Conservation (phyloP, 2,113 vertebrate species). For the Sapajus apella region DNA sequence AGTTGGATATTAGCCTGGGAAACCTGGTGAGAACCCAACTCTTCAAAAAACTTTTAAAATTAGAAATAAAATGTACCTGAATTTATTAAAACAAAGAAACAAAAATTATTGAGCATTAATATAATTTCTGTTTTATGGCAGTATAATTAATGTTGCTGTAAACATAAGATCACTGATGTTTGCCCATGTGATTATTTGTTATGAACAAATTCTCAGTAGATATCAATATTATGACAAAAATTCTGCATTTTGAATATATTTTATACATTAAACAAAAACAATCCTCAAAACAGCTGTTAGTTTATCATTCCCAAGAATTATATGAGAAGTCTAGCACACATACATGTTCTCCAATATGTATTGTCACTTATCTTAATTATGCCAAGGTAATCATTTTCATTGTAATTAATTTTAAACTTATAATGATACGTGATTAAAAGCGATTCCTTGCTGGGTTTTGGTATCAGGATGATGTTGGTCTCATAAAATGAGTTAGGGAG, state of each 20-base stretch:
- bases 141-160: neutral
- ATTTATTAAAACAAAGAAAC: neutral
- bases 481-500: no score
- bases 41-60: no score
- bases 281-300: neutral
- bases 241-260: neutral
- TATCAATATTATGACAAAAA: neutral
- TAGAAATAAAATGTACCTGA: neutral
- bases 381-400: neutral
- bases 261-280: neutral
- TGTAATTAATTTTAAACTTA: neutral
- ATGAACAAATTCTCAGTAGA: neutral
- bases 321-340: neutral
- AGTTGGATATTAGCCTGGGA: no score
- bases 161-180: neutral
- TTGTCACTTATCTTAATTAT: neutral
- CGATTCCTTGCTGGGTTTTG: neutral
- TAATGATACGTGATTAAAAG: neutral
- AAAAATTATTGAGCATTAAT: neutral
- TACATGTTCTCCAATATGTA: neutral
- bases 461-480: no score
- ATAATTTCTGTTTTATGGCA: neutral
- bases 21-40: no score
- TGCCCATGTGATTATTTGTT: neutral
- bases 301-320: neutral